Evolutionary conservation across 2,113 vertebrate species (phyloP).

Genomic region (Sylvicapra grimmia): DNA sequence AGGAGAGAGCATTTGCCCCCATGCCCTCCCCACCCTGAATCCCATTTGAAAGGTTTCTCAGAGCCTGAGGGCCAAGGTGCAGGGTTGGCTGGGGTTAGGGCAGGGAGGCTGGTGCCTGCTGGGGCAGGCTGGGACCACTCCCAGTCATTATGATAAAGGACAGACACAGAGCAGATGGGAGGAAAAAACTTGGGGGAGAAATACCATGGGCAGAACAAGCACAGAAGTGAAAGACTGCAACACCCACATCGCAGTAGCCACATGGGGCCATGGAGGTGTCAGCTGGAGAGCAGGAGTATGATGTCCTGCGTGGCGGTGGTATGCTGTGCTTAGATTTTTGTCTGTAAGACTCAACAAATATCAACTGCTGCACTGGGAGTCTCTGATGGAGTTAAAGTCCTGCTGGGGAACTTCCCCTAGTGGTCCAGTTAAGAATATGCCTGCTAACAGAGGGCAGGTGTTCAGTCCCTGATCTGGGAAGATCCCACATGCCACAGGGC

Average conservation of each 20-base stretch:
- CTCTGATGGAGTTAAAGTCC: not conserved
- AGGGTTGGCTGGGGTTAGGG: not conserved
- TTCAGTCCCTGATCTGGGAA: not conserved
- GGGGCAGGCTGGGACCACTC: not conserved
- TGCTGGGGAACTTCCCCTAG: not conserved
- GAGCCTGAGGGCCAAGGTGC: not conserved
- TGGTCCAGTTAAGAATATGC: not conserved
- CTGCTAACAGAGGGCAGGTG: not conserved
- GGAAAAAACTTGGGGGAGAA: no score
- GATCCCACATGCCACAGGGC: not conserved
- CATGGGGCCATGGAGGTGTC: accelerated
- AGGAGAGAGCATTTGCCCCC: not conserved
- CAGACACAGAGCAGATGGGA: not conserved
- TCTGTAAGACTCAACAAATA: not conserved
- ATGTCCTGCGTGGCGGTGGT: not conserved
- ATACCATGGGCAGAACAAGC: not conserved
- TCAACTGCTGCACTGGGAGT: not conserved
- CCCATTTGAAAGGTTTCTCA: not conserved
- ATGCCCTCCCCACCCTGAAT: not conserved
- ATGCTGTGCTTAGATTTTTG: not conserved
- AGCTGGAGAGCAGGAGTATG: not conserved
- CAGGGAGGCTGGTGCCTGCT: not conserved
- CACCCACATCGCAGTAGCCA: not conserved
- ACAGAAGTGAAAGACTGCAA: not conserved
- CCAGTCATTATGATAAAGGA: not conserved